phyloP scores from a whole-genome alignment of 2,113 vertebrate species.

The Canis aureus region DNA sequence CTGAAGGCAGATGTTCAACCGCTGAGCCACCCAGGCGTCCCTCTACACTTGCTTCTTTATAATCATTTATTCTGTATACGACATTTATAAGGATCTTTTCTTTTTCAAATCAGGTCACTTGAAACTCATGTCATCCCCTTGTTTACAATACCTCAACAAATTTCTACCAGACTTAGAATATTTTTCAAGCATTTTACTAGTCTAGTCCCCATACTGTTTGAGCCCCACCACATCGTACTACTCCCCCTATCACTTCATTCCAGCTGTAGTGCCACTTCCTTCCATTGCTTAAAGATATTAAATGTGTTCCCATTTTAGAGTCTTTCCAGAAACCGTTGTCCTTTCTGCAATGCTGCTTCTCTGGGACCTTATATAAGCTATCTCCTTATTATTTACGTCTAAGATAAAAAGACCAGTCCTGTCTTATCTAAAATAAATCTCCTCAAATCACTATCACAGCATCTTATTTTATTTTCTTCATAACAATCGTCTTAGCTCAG shows the following conservation, averaged over 20 bases:
- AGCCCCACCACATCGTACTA: background rate
- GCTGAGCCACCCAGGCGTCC: too few relatives aligned
- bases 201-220: background rate
- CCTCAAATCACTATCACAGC: background rate
- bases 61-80: background rate
- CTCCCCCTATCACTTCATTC: rapidly evolving
- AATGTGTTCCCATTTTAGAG: background rate
- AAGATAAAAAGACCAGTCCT: background rate
- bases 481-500: background rate
- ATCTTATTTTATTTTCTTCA: background rate
- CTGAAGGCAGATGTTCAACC: too few relatives aligned
- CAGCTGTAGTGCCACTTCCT: background rate
- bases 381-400: background rate
- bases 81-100: background rate
- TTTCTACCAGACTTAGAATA: background rate
- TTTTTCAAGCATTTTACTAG: background rate
- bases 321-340: background rate
- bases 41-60: background rate
- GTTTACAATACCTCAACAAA: background rate
- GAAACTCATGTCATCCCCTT: background rate
- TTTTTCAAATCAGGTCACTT: background rate
- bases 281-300: background rate
- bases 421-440: background rate
- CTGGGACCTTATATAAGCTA: background rate
- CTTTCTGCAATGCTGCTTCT: background rate